Base-by-base conservation (phyloP, 2,888 invertebrate genomes). In the Drosophila aldrichi region DNA sequence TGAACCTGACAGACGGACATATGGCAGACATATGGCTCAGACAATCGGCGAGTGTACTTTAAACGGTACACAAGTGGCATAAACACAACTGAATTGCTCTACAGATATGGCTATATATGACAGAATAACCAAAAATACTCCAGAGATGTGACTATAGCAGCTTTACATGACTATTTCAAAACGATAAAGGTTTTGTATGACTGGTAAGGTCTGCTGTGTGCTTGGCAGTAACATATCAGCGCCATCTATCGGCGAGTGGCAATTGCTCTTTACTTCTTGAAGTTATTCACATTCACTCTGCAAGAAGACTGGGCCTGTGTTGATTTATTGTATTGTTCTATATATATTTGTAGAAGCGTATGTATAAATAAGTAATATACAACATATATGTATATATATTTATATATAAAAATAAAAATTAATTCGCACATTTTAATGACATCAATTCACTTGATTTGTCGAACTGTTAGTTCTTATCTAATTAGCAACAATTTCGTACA, bases 1-100 rank as follows among this genome's bases (percentile, higher is more conserved):
- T 44, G 66, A 65, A 51, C 49, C 43, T 16, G 36, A 36, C 51
- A 36, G 10, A n/a, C 43, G 36, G 49, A 63, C 64, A 64, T 51
- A 49, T 63, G 63, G 63, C 55, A 14, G 62, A 32, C 62, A 62
- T 25, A 34, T 43, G 64, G 63, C 41, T 16, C 25, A 56, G 20
- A 34, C 16, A 34, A 22, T n/a, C 7, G 18, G 10, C 40, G 40
- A 22, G 22, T 49, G 62, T 60, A 44, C 44, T 36, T 18, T n/a
- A 36, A 46, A 10, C 38, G 40, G 34, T 49, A 25, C 41, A 32
- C 25, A 29, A 36, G n/a, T 8, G 16, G 12, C 16, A 0, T 12
- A 51, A 6, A 5, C 38, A 4, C n/a, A 51, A 4, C 18, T n/a
- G 14, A 22, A 43, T 9, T 43, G 18, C 43, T 20, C 16, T 43